Evolutionary conservation across 2,888 invertebrate genomes (phyloP).

Genomic region (Acrocyrtus sp.): DNA sequence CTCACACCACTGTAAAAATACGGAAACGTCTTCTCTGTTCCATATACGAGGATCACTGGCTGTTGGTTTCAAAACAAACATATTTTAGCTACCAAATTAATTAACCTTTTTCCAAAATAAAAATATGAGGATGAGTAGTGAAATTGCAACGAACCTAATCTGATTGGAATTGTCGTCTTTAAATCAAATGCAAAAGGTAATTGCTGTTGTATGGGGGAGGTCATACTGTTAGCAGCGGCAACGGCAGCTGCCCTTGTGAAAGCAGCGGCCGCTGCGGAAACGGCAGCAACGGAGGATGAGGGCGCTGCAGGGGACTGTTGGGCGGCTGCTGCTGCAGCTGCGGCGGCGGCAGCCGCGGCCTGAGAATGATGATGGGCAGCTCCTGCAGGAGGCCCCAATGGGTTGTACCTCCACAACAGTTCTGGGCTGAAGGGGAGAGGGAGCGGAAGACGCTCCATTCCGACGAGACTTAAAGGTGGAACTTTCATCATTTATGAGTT

Average conservation of each 20-base stretch:
- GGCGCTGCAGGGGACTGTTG: constrained; percentile 69
- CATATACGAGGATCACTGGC: constrained; percentile 90
- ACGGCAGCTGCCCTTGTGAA: constrained; percentile 57
- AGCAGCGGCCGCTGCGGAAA: constrained; percentile 61
- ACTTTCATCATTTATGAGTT: constrained; percentile 64
- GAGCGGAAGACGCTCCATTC: constrained; percentile 77
- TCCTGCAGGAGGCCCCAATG: constrained; percentile 72
- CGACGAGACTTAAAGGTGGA: constrained; percentile 64
- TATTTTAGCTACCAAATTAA: too few relatives aligned
- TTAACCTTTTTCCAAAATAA: not conserved
- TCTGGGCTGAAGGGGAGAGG: constrained; percentile 85
- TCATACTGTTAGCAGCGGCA: constrained; percentile 62
- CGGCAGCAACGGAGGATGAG: constrained; percentile 60
- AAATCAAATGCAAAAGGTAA: constrained; percentile 75
- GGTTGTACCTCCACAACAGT: constrained; percentile 84
- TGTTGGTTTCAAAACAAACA: constrained; percentile 63
- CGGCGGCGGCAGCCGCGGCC: constrained; percentile 61
- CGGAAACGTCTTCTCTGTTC: constrained; percentile 88
- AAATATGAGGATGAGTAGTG: not conserved
- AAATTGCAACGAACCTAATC: constrained; percentile 70
- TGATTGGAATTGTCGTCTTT: constrained; percentile 86
- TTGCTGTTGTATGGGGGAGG: constrained; percentile 73
- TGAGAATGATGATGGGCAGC: constrained; percentile 66
- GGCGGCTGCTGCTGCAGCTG: constrained; percentile 56
- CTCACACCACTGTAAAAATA: constrained; percentile 91